These are phyloP conservation scores for Sinella curviseta DNA, from an alignment of 1,140 invertebrate species.

Conservation along the genomic window DNA sequence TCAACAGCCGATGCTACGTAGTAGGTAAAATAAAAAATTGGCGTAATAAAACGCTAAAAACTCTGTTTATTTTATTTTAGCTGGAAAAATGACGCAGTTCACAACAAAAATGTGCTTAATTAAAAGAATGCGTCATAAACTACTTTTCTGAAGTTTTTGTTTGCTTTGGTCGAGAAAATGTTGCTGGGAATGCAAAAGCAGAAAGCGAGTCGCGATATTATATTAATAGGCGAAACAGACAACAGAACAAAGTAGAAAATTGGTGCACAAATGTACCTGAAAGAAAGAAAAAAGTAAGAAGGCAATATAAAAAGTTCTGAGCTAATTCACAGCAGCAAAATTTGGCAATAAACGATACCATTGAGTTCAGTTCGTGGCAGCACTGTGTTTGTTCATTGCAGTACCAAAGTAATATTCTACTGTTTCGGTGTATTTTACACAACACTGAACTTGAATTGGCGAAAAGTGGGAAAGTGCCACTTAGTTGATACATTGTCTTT, in stretches of 20 bases:
- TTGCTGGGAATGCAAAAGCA: background rate
- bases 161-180: background rate
- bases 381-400: too few relatives aligned
- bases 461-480: background rate
- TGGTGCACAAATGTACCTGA: too few relatives aligned
- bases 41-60: background rate
- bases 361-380: background rate
- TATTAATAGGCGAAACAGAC: too few relatives aligned
- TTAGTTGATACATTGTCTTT: background rate
- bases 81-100: background rate
- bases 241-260: too few relatives aligned
- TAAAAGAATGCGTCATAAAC: background rate
- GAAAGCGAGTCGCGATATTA: background rate
- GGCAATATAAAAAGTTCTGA: too few relatives aligned
- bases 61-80: background rate
- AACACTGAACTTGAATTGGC: background rate
- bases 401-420: background rate
- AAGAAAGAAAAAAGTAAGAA: too few relatives aligned
- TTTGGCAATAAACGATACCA: too few relatives aligned
- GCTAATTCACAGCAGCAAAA: too few relatives aligned
- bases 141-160: background rate
- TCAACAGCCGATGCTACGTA: background rate
- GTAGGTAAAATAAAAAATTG: background rate
- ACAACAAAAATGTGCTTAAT: background rate
- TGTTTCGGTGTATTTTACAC: background rate